phyloP scores from a whole-genome alignment of 2,113 vertebrate genomes.

The Perca fluviatilis region DNA sequence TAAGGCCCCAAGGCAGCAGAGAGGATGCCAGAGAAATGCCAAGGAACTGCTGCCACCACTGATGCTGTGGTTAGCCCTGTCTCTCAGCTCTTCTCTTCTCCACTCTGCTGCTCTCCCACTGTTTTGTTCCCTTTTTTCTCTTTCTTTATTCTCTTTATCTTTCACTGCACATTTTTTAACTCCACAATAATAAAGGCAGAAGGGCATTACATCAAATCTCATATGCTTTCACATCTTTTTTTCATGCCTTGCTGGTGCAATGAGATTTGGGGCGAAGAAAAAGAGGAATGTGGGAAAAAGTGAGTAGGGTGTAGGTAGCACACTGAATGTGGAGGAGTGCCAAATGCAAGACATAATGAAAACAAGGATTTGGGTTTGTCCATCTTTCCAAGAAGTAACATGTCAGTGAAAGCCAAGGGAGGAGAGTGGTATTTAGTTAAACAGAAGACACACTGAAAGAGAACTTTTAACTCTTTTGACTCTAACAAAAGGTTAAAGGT shows the following conservation, averaged over 20 bases:
- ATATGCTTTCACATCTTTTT: constrained; percentile 39
- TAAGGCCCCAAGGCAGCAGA: constrained; percentile 25
- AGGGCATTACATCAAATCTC: constrained; percentile 39
- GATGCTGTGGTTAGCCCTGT: neutral
- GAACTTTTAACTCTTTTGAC: neutral
- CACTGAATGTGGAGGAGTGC: neutral
- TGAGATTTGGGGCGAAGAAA: constrained; percentile 1
- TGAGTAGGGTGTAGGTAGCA: neutral
- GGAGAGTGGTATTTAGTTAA: neutral
- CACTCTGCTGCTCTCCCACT: constrained; percentile 8
- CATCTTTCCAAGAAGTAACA: neutral
- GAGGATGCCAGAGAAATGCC: constrained; percentile 32
- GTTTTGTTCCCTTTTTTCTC: constrained; percentile 11
- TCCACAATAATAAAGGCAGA: constrained; percentile 24
- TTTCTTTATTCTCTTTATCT: constrained; percentile 31
- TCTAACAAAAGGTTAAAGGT: neutral
- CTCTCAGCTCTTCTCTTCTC: constrained; percentile 14
- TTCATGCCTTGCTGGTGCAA: constrained; percentile 12
- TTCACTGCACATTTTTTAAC: constrained; percentile 9
- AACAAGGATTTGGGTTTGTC: constrained; percentile 1
- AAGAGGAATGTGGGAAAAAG: neutral
- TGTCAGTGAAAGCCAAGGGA: neutral
- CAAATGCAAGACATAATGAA: constrained; percentile 1
- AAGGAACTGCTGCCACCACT: constrained; percentile 14
- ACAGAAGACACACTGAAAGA: neutral